Percentiles rank a stretch among this genome's conserved stretches.
Evolutionary conservation across 1,140 invertebrate genomes (phyloP).

Genomic region (Caligus rogercresseyi): DNA sequence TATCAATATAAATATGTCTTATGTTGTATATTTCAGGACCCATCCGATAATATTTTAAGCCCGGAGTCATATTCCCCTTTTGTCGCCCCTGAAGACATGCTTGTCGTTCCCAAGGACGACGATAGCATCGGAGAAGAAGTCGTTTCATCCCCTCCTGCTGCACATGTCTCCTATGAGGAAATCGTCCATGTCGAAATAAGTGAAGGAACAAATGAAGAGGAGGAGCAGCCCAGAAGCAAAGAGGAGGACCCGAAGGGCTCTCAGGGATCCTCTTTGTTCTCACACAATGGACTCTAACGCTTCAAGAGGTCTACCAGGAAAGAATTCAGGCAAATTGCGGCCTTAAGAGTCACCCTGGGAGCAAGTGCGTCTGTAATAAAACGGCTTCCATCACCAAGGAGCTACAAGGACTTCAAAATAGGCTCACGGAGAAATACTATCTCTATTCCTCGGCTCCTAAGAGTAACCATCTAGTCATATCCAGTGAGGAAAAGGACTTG

Average conservation of each 20-base stretch:
- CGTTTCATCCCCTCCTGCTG: background rate
- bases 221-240: no score
- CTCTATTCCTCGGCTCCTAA: background rate
- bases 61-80: background rate
- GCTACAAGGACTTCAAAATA: background rate
- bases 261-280: background rate
- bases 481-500: background rate
- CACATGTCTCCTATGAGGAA: background rate
- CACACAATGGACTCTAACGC: background rate
- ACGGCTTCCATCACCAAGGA: background rate
- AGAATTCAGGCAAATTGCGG: background rate
- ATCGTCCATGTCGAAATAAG: background rate
- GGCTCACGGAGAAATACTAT: background rate
- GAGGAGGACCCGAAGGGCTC: no score
- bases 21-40: background rate
- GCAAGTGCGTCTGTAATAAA: background rate
- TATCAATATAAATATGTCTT: no score
- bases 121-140: background rate
- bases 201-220: background rate
- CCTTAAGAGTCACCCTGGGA: background rate
- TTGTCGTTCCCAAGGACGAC: background rate
- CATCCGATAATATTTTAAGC: background rate
- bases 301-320: background rate
- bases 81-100: background rate
- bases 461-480: background rate